Evolutionary conservation across 1,140 invertebrate genomes (phyloP), one percentile per base, ranked within the genome.

Genomic region (Frieseomelitta varia): DNA sequence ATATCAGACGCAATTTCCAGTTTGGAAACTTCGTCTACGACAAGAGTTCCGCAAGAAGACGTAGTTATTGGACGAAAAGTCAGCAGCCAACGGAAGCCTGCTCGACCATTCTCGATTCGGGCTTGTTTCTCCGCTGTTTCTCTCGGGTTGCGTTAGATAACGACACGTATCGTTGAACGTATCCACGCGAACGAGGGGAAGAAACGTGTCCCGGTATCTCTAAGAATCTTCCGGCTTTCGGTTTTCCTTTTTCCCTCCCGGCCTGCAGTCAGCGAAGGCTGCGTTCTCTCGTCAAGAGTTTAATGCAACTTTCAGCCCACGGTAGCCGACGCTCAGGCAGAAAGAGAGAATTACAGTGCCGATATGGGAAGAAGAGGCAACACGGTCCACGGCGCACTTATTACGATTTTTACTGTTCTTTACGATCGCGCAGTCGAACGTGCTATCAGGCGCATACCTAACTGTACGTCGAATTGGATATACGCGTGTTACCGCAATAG

Each of bases 391-490:
- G 58, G 58, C 39, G 83, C 65, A 78, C 78, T 88, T 86, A 80
- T 86, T 88, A 84, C 61, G 74, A 88, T 88, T 88, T 86, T 84
- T 84, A 71, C 14, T 21, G 65, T 34, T 85, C 74, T 87, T 85
- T 87, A 85, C 69, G 85, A 87, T 87, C 85, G 69, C 72, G 6
- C 55, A 80, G n/a, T 65, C 79, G 56, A 75, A 87, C 72, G 75
- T 63, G 72, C 73, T 81, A 85, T 87, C 79, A 87, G 87, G 85
- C 56, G 75, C 85, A 85, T 79, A 85, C 75, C 78, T 87, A 87
- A 87, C 75, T 87, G 86, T 88, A 88, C 82, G 30, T 76, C 61
- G 30, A 85, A 85, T 81, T 87, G 65, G 78, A 87, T 77, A 84
- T 67, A 83, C 81, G 53, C 76, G 67, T 55, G 30, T 27, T 58